phyloP scores from a whole-genome alignment of 1,140 invertebrate genomes.

The Gryon sp. region DNA sequence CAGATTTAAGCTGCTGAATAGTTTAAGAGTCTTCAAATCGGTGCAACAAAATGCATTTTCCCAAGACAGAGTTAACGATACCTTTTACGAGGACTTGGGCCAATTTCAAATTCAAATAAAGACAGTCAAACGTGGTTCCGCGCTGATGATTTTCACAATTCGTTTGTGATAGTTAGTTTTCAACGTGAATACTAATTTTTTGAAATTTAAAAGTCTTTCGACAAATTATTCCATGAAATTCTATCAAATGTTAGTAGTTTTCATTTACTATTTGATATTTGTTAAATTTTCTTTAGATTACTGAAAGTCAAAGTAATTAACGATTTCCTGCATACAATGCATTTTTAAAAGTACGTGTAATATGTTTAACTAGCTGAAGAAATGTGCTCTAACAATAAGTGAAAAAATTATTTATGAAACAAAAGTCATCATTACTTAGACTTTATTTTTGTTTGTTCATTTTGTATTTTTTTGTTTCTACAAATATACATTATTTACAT shows the following conservation, averaged over 20 bases:
- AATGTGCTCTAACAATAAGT: too few relatives aligned
- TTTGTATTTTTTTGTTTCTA: too few relatives aligned
- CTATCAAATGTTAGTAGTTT: slow-evolving; percentile 8
- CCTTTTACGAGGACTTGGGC: slow-evolving; percentile 70
- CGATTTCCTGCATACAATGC: too few relatives aligned
- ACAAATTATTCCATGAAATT: slow-evolving; percentile 50
- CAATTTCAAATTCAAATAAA: slow-evolving; percentile 76
- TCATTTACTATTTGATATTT: too few relatives aligned
- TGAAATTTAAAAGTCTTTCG: slow-evolving; percentile 41
- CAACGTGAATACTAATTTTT: slow-evolving; percentile 59
- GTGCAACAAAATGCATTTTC: slow-evolving; percentile 63
- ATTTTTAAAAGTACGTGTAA: too few relatives aligned
- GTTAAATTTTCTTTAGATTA: too few relatives aligned
- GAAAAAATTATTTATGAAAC: too few relatives aligned
- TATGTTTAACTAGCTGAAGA: too few relatives aligned
- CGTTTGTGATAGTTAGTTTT: slow-evolving; percentile 61
- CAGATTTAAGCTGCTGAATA: slow-evolving; percentile 56
- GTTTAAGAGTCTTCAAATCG: slow-evolving; percentile 57
- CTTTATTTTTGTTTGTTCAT: too few relatives aligned
- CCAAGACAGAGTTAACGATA: slow-evolving; percentile 56
- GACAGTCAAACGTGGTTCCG: slow-evolving; percentile 53
- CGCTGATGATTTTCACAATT: slow-evolving; percentile 66
- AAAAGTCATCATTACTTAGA: too few relatives aligned
- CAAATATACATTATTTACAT: too few relatives aligned
- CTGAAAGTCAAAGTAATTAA: too few relatives aligned